Conservation (phyloP, 2,113 vertebrate species). For the Aphelocoma coerulescens region DNA sequence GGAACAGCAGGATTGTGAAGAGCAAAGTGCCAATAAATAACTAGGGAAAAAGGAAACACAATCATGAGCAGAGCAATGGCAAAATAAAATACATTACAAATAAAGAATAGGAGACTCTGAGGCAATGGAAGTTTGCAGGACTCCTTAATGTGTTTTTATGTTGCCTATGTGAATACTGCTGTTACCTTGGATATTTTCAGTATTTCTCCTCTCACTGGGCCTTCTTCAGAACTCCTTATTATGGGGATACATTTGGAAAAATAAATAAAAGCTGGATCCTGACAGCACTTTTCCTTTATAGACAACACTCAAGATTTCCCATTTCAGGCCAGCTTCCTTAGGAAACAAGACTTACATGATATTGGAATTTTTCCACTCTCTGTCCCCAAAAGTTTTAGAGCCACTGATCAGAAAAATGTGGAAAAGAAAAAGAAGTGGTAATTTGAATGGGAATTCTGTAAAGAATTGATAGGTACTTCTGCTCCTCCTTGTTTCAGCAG, state of each 20-base stretch:
- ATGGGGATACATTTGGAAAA: neutral
- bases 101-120: neutral
- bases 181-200: neutral
- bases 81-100: neutral
- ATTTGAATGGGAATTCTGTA: neutral
- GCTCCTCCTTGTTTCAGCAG: neutral
- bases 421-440: neutral
- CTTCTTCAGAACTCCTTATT: neutral
- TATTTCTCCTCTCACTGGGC: neutral
- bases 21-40: constrained; percentile 94
- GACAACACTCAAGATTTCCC: neutral
- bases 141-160: neutral
- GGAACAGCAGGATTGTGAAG: constrained; percentile 92
- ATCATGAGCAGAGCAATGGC: neutral
- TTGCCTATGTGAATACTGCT: neutral
- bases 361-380: neutral
- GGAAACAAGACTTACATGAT: neutral
- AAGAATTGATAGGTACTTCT: neutral
- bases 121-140: neutral
- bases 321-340: neutral
- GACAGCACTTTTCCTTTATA: neutral
- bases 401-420: neutral
- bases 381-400: neutral
- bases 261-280: neutral
- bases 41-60: constrained; percentile 66